A percentile compares a stretch with the other conserved stretches of the same genome.
Conservation (phyloP, 2,888 invertebrate genomes). For the Hyppa rectilinea region DNA sequence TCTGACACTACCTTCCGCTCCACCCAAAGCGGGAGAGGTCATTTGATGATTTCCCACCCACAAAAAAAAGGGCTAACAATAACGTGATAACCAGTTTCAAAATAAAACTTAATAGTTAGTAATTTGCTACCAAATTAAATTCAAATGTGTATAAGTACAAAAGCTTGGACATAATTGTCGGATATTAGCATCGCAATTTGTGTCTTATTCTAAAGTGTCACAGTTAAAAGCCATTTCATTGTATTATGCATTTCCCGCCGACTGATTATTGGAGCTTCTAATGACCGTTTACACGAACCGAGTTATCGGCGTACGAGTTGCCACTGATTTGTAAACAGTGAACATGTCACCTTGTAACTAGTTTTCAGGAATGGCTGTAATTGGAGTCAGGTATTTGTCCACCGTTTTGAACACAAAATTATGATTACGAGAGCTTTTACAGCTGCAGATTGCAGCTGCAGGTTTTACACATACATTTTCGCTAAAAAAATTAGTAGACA, state of each 20-base stretch:
- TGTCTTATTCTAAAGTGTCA: conserved; percentile 21
- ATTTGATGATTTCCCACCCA: too few relatives aligned
- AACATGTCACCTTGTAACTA: not conserved
- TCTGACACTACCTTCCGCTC: too few relatives aligned
- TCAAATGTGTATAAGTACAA: not conserved
- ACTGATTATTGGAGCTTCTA: conserved; percentile 28
- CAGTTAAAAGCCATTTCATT: conserved; percentile 31
- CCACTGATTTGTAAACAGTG: conserved; percentile 6
- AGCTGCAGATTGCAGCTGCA: not conserved
- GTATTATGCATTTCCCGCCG: conserved; percentile 41
- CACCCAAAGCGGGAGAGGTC: too few relatives aligned
- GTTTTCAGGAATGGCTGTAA: conserved; percentile 2
- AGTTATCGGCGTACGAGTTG: conserved; percentile 1
- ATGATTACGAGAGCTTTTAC: not conserved
- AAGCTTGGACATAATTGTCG: not conserved
- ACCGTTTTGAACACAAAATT: not conserved
- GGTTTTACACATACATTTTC: too few relatives aligned
- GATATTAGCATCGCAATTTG: conserved; percentile 24
- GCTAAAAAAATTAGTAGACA: too few relatives aligned
- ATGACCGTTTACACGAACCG: conserved; percentile 24
- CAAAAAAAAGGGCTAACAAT: too few relatives aligned
- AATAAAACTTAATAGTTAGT: too few relatives aligned
- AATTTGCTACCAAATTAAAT: not conserved
- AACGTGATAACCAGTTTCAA: too few relatives aligned
- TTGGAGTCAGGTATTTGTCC: conserved; percentile 11